Conservation (phyloP, 1,140 invertebrate genomes). For the Octopus sinensis region DNA sequence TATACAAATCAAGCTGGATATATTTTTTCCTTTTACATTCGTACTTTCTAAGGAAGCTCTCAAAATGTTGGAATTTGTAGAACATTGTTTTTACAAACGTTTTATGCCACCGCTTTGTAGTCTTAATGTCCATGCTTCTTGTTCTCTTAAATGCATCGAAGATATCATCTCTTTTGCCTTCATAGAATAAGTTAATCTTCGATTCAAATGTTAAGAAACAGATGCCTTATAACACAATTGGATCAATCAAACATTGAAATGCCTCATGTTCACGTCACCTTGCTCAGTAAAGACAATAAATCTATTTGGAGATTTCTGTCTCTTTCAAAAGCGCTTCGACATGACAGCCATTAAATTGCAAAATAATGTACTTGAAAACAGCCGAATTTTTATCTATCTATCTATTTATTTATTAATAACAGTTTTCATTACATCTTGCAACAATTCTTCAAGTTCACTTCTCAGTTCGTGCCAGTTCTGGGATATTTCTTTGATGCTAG, state of each 20-base stretch:
- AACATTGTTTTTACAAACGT: neutral
- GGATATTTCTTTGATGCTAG: neutral
- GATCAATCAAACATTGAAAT: neutral
- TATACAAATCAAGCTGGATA: neutral
- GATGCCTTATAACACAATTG: neutral
- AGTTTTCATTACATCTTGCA: conserved; percentile 6
- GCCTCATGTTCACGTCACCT: neutral
- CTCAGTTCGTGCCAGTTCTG: neutral
- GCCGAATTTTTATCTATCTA: neutral
- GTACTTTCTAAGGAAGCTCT: neutral
- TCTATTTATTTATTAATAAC: neutral
- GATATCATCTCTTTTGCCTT: neutral
- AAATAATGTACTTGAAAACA: neutral
- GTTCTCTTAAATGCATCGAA: neutral
- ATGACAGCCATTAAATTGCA: neutral
- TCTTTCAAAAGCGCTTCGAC: neutral
- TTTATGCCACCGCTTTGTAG: neutral
- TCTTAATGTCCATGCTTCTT: neutral
- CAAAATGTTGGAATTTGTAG: neutral
- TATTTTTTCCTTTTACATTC: neutral
- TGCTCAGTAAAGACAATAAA: neutral
- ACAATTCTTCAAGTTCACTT: neutral
- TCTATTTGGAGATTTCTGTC: neutral
- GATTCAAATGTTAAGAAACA: neutral
- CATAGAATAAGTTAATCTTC: neutral